These are phyloP conservation scores for Chaenocephalus aceratus DNA, from an alignment of 2,113 vertebrate species.

Conservation along the genomic window DNA sequence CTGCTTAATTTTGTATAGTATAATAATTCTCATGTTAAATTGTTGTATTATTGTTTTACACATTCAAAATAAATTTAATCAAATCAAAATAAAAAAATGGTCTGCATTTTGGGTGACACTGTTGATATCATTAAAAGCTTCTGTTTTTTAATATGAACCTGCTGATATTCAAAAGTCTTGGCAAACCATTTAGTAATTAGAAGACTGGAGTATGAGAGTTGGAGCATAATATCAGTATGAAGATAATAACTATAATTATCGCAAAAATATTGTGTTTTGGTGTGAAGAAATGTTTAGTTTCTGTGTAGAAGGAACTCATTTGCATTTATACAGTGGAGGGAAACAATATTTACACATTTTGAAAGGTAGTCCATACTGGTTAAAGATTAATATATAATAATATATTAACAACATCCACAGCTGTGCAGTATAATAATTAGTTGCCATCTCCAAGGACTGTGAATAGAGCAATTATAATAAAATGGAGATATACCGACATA, in stretches of 20 bases:
- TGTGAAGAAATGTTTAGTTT: not conserved
- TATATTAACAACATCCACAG: not conserved
- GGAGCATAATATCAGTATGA: not conserved
- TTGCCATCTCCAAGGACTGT: not conserved
- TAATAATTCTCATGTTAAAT: no score
- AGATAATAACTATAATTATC: constrained; percentile 19
- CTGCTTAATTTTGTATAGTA: no score
- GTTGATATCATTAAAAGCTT: constrained; percentile 25
- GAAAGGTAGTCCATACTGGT: constrained; percentile 2
- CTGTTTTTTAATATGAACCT: constrained; percentile 38
- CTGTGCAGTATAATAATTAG: not conserved
- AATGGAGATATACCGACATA: not conserved
- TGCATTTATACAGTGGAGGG: not conserved
- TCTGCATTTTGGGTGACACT: constrained; percentile 23
- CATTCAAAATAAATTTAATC: no score
- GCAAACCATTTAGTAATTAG: constrained; percentile 8
- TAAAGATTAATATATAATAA: constrained; percentile 1
- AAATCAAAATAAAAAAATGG: not conserved
- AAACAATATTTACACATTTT: constrained; percentile 23
- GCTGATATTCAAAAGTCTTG: constrained; percentile 19
- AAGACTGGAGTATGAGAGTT: not conserved
- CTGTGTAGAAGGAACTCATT: not conserved
- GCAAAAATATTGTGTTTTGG: not conserved
- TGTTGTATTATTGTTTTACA: no score
- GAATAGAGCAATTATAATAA: not conserved